Percentiles rank a stretch among this genome's conserved stretches.
Conservation (phyloP, 2,113 vertebrate genomes). For the Aphelocoma coerulescens region DNA sequence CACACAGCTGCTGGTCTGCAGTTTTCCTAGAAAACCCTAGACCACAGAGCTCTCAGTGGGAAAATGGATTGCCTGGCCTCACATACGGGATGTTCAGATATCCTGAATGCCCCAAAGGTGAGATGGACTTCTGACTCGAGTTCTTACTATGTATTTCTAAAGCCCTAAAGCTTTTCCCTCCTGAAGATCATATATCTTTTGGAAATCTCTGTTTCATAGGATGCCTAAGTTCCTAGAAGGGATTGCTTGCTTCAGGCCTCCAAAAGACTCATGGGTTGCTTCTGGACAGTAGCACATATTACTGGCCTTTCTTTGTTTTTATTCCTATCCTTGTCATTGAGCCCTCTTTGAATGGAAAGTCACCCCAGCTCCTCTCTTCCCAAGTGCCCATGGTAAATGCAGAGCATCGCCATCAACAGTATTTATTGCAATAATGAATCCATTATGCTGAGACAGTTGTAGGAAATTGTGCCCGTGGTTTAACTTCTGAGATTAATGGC, state of each 20-base stretch:
- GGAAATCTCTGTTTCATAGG: background rate
- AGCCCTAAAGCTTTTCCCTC: background rate
- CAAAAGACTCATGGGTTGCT: background rate
- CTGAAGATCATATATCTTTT: background rate
- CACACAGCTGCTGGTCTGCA: background rate
- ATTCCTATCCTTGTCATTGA: background rate
- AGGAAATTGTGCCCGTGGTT: background rate
- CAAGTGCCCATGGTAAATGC: background rate
- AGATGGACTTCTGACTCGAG: background rate
- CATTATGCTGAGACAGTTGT: background rate
- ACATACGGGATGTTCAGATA: background rate
- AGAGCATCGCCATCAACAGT: background rate
- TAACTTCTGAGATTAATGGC: background rate
- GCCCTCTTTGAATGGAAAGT: background rate
- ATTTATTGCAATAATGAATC: background rate
- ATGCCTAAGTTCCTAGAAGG: background rate
- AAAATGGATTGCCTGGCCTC: background rate
- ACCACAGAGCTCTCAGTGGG: background rate
- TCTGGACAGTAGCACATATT: background rate
- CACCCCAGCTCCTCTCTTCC: background rate
- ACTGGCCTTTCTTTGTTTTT: background rate
- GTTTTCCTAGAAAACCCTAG: background rate
- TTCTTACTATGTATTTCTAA: background rate
- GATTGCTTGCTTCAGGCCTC: background rate
- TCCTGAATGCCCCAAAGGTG: background rate